Evolutionary conservation across 1,140 invertebrate species (phyloP).

Genomic region (Drosophila malerkotliana): DNA sequence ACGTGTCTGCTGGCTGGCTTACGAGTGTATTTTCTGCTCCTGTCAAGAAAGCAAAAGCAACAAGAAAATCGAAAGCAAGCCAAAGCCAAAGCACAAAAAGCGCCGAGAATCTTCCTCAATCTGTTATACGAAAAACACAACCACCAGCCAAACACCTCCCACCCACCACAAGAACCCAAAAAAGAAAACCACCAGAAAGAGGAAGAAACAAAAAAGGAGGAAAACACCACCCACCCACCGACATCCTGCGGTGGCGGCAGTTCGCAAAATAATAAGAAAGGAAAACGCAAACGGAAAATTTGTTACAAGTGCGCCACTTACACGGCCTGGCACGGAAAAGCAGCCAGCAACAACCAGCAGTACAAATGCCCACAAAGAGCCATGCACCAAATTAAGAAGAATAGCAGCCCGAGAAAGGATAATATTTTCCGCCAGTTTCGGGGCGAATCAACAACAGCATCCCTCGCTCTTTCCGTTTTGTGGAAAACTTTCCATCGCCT

Average conservation of each 20-base stretch:
- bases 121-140: constrained; percentile 43
- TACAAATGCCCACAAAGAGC: constrained; percentile 2
- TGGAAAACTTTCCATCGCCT: neutral
- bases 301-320: constrained; percentile 54
- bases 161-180: constrained; percentile 10
- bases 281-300: constrained; percentile 57
- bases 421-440: constrained; percentile 2
- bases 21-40: constrained; percentile 28
- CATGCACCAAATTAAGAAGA: constrained; percentile 34
- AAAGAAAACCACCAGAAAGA: constrained; percentile 13
- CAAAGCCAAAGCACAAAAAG: constrained; percentile 67
- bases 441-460: constrained; percentile 16
- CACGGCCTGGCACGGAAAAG: constrained; percentile 42
- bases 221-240: constrained; percentile 17
- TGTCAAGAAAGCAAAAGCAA: constrained; percentile 57
- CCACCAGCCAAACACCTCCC: constrained; percentile 54
- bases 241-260: constrained; percentile 26
- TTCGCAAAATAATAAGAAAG: constrained; percentile 47
- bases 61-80: constrained; percentile 72
- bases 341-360: constrained; percentile 22
- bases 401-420: constrained; percentile 13
- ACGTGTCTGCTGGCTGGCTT: constrained; percentile 66
- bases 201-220: constrained; percentile 1
- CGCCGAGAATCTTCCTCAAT: constrained; percentile 62
- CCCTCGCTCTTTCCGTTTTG: neutral